Evolutionary conservation across 2,797 vertebrate species (phyloP).

Genomic region (Setipinna tenuifilis): DNA sequence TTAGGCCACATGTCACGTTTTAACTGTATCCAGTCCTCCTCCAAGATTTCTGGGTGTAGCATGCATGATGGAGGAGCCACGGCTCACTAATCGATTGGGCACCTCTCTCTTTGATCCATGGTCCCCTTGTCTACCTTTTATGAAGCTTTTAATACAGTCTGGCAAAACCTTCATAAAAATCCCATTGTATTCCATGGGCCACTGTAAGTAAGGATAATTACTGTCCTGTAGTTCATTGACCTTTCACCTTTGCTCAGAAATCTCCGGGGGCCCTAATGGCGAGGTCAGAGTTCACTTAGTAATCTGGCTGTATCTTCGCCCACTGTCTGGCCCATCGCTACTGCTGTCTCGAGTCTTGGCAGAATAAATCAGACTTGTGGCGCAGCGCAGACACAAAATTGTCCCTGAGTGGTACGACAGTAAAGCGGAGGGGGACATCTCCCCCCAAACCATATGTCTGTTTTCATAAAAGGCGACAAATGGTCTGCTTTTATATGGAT

Average conservation of each 20-base stretch:
- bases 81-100: background rate
- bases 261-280: constrained; percentile 73
- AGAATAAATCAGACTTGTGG: constrained; percentile 77
- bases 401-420: constrained; percentile 57
- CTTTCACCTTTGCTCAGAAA: constrained; percentile 74
- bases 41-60: background rate
- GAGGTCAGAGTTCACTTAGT: constrained; percentile 67
- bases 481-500: constrained; percentile 13
- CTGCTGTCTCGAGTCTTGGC: constrained; percentile 64
- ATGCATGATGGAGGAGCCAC: background rate
- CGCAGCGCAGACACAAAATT: constrained; percentile 63
- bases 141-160: constrained; percentile 40
- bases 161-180: constrained; percentile 47
- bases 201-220: constrained; percentile 64
- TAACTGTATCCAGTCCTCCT: background rate
- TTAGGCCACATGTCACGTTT: background rate
- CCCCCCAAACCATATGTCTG: too few relatives aligned
- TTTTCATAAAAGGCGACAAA: constrained; percentile 25
- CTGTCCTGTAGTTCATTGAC: constrained; percentile 76
- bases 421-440: constrained; percentile 61
- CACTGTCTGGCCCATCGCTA: constrained; percentile 74
- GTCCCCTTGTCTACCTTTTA: background rate
- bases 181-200: constrained; percentile 24
- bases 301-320: constrained; percentile 64
- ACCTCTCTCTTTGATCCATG: constrained; percentile 10